Percentiles rank a stretch among this genome's conserved stretches.
Evolutionary conservation across 2,113 vertebrate genomes (phyloP).

Genomic region (Garra rufa): DNA sequence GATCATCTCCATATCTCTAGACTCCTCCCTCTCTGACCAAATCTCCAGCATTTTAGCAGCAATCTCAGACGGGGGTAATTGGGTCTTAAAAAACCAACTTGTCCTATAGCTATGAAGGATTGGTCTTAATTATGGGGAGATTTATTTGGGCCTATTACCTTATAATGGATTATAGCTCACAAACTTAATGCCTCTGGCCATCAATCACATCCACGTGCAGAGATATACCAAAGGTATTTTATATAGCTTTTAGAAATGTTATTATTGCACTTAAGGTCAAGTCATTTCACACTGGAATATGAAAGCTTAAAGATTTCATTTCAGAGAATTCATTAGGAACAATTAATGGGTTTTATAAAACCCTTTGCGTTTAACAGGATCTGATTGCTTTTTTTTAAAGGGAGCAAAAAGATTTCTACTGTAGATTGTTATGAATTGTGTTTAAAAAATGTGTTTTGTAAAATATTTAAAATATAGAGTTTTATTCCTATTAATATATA

Average conservation of each 20-base stretch:
- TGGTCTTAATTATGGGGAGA: constrained; percentile 80
- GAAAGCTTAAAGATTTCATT: constrained; percentile 37
- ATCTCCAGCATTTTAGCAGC: constrained; percentile 58
- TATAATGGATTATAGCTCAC: constrained; percentile 79
- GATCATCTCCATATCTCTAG: constrained; percentile 71
- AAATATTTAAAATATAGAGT: no score
- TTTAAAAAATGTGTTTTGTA: no score
- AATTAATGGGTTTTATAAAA: constrained; percentile 22
- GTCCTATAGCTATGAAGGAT: constrained; percentile 79
- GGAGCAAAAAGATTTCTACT: not conserved
- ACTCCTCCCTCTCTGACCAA: constrained; percentile 53
- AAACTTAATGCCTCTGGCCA: constrained; percentile 75
- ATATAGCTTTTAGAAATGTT: constrained; percentile 44
- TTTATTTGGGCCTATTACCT: constrained; percentile 80
- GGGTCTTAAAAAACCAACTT: constrained; percentile 81
- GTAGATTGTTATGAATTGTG: not conserved
- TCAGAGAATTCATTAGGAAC: constrained; percentile 44
- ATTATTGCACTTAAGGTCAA: constrained; percentile 43
- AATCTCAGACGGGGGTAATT: constrained; percentile 77
- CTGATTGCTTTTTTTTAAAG: not conserved
- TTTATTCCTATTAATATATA: not conserved
- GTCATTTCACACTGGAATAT: constrained; percentile 45
- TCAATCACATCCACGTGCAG: constrained; percentile 69
- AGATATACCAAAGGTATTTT: constrained; percentile 23
- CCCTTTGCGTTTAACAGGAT: not conserved